Base-by-base conservation (phyloP, 1,140 invertebrate genomes). In the Drosophila lini region DNA sequence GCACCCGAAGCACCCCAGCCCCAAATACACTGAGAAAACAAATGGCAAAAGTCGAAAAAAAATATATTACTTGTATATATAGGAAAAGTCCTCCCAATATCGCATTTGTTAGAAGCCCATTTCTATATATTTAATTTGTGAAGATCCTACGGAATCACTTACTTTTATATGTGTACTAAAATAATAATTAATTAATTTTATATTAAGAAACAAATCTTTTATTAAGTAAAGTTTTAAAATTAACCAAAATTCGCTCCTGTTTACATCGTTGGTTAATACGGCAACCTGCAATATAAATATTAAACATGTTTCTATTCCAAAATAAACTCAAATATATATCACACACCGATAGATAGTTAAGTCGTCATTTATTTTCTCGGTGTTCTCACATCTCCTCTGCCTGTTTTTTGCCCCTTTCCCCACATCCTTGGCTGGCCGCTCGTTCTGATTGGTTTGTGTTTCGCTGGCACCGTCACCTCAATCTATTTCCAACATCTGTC, bases 401-500 rank as follows among this genome's bases (percentile, higher is more conserved):
- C 25, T 25, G 25, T 2, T 10, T 28, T 38, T n/a, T 22, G 5
- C 16, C 59, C 38, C 32, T 5, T 7, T 32, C 25, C 59, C 32
- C 41, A 40, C 34, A 48, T 34, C 45, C 45, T 52, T 34, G 5
- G 15, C 25, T 16, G 25, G 8, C 25, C 34, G 41, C 58, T 42
- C 42, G 36, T 65, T 74, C 62, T 79, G 83, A 86, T 85, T 86
- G 82, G 81, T 63, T 80, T 78, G 64, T 61, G 40, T 78, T 45
- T 52, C 67, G 55, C 57, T 61, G 68, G 45, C 52, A 63, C 50
- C 50, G 59, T 65, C 81, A 85, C 40, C 76, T 78, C 82, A 70
- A 74, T 86, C 83, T 88, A 88, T 86, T 88, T 86, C 63, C 63
- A 83, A 83, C 83, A 86, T 86, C 83, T 86, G 83, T 68, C 71